These are phyloP conservation scores for Idaea dimidiata DNA, from an alignment of 2,888 invertebrate genomes.

Conservation along the genomic window DNA sequence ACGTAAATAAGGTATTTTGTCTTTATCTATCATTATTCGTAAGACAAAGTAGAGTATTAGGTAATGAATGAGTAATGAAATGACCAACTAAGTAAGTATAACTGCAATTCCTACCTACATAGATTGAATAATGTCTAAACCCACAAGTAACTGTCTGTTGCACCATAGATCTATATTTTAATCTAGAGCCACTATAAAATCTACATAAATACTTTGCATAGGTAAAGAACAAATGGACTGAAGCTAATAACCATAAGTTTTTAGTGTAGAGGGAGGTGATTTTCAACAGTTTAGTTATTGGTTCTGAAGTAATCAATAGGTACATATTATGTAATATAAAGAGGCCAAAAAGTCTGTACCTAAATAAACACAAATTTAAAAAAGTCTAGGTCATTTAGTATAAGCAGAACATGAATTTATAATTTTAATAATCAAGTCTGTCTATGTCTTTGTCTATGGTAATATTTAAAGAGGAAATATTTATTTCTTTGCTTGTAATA, in stretches of 20 bases:
- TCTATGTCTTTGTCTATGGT: too few species aligned
- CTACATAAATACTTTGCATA: not conserved
- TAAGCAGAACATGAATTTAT: too few species aligned
- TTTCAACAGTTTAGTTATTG: not conserved
- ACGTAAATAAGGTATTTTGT: slow-evolving; percentile 20
- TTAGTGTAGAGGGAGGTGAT: not conserved
- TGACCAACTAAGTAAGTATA: too few species aligned
- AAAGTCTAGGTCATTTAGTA: too few species aligned
- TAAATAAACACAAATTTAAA: too few species aligned
- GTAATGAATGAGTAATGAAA: not conserved
- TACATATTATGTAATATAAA: too few species aligned
- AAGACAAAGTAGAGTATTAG: not conserved
- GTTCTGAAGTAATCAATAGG: not conserved
- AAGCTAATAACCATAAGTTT: not conserved
- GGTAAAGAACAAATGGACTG: not conserved
- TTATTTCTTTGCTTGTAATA: too few species aligned
- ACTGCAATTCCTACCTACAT: not conserved
- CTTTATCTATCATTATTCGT: slow-evolving; percentile 4
- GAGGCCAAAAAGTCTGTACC: too few species aligned
- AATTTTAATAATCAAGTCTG: too few species aligned
- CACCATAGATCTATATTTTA: not conserved
- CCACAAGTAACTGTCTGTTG: not conserved
- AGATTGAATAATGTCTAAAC: not conserved
- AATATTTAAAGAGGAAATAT: too few species aligned
- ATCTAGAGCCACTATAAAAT: not conserved